Percentiles rank a stretch among this genome's conserved stretches.
phyloP scores from a whole-genome alignment of 2,113 vertebrate species.

The human (Homo sapiens) region DNA sequence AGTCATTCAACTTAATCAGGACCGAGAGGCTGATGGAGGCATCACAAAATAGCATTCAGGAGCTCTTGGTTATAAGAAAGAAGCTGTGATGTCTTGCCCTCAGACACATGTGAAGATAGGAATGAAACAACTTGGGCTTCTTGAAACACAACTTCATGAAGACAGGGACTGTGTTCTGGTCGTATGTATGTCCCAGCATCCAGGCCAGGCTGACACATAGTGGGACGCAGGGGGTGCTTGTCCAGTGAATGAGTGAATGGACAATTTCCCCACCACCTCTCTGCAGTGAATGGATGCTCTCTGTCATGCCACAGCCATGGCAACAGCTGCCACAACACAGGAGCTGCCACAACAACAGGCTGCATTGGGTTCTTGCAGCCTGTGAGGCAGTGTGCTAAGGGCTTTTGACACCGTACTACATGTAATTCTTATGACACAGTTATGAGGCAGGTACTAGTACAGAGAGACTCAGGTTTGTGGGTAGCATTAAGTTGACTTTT shows the following conservation, averaged over 20 bases:
- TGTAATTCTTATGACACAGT: not conserved
- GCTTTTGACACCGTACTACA: not conserved
- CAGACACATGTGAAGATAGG: not conserved
- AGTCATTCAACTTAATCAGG: not conserved
- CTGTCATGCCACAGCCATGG: not conserved
- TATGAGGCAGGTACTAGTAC: not conserved
- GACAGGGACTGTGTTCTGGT: not conserved
- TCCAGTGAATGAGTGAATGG: not conserved
- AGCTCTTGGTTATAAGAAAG: not conserved
- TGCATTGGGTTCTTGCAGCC: accelerated
- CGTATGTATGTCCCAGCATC: not conserved
- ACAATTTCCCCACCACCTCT: not conserved
- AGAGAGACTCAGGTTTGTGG: not conserved
- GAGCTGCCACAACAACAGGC: not conserved
- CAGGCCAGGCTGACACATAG: not conserved
- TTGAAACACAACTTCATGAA: not conserved
- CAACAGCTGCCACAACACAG: not conserved
- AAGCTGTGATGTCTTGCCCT: not conserved
- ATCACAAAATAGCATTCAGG: not conserved
- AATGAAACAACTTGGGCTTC: not conserved
- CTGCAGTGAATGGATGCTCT: not conserved
- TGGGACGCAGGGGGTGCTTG: not conserved
- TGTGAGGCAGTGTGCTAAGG: not conserved
- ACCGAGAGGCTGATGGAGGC: not conserved
- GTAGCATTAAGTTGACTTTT: not conserved